Conservation (phyloP, 2,797 vertebrate genomes). For the Pteronotus mesoamericanus region DNA sequence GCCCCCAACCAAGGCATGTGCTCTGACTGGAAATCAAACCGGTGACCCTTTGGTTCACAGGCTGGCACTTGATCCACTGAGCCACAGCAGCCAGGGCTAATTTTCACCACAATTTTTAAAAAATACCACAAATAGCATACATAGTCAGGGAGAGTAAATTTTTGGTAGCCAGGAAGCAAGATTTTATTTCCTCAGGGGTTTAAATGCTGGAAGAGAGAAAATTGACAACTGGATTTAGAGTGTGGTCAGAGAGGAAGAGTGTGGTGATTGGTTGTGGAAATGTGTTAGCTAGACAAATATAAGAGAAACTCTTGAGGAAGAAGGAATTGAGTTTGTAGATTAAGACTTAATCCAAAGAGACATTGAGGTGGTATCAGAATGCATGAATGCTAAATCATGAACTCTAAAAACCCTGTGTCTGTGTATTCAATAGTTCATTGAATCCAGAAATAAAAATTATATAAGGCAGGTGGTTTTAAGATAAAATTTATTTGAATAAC, state of each 20-base stretch:
- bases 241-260: background rate
- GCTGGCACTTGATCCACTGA: too few relatives aligned
- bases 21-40: too few relatives aligned
- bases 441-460: background rate
- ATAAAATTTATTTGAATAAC: slow-evolving; percentile 49
- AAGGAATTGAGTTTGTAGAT: background rate
- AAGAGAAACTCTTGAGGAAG: background rate
- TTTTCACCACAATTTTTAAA: background rate
- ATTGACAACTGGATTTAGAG: background rate
- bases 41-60: too few relatives aligned
- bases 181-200: background rate
- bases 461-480: background rate
- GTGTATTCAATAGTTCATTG: background rate
- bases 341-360: background rate
- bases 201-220: background rate
- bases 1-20: too few relatives aligned
- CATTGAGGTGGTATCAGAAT: background rate
- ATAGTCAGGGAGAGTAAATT: background rate
- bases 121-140: background rate
- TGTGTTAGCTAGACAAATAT: background rate
- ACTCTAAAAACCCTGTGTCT: background rate
- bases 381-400: background rate
- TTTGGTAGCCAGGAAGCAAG: background rate
- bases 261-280: background rate
- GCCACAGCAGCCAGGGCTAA: too few relatives aligned